Percentiles rank a stretch among this genome's conserved stretches.
Evolutionary conservation across 53 echinoderm and acorn worm genomes (phyloP).

Genomic region (Arbacia lixula): DNA sequence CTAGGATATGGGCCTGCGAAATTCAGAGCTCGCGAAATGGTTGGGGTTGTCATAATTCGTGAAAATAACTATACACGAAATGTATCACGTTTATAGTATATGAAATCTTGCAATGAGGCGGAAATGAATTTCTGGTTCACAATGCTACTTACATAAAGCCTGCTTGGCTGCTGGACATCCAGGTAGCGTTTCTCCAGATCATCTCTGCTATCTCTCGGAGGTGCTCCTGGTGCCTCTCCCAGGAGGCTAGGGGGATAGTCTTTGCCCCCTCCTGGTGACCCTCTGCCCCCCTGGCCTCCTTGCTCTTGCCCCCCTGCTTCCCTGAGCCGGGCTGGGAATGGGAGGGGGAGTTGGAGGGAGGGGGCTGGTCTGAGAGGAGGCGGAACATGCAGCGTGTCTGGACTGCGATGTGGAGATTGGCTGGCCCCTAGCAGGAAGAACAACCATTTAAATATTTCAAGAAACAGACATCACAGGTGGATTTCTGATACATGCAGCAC

Average conservation of each 20-base stretch:
- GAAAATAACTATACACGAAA: too few species aligned
- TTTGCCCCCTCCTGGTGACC: conserved; percentile 18
- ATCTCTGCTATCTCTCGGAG: conserved; percentile 65
- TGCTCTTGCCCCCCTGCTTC: neutral
- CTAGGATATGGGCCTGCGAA: too few species aligned
- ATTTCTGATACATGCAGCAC: too few species aligned
- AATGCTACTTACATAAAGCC: conserved; percentile 67
- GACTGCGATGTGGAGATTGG: conserved; percentile 67
- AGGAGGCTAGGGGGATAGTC: conserved; percentile 71
- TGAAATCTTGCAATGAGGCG: too few species aligned
- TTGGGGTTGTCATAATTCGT: too few species aligned
- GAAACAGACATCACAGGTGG: neutral
- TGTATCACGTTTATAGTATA: too few species aligned
- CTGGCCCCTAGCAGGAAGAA: conserved; percentile 59
- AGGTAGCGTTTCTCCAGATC: conserved; percentile 79
- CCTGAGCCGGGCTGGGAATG: too few species aligned
- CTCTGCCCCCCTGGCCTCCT: conserved; percentile 5
- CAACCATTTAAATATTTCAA: neutral
- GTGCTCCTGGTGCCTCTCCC: conserved; percentile 76
- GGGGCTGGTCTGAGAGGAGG: conserved; percentile 43
- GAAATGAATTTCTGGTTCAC: too few species aligned
- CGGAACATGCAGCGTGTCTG: conserved; percentile 69
- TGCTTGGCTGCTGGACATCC: conserved; percentile 28
- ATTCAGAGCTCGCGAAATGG: too few species aligned
- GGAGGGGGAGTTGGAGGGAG: neutral